Evolutionary conservation across 2,113 vertebrate species (phyloP).

Genomic region (Xiphophorus couchianus): DNA sequence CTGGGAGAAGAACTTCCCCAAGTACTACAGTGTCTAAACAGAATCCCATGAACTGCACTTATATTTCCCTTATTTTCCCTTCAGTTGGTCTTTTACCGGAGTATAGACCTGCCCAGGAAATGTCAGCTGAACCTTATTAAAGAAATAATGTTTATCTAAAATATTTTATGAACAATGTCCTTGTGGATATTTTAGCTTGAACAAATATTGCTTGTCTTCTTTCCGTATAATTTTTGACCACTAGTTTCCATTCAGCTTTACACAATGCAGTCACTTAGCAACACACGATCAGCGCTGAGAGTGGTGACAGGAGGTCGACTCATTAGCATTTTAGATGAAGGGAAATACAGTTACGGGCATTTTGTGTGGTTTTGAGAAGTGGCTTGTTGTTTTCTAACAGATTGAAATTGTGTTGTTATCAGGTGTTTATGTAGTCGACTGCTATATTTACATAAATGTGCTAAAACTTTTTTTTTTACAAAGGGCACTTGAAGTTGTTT

Average conservation of each 20-base stretch:
- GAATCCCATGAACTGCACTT: too few species aligned
- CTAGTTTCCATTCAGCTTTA: background rate
- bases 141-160: too few species aligned
- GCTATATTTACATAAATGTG: background rate
- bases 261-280: conserved; percentile 41
- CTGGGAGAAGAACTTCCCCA: too few species aligned
- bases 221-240: background rate
- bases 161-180: background rate
- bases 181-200: background rate
- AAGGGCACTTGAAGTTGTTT: too few species aligned
- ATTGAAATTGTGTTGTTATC: background rate
- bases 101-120: background rate
- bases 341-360: background rate
- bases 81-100: background rate
- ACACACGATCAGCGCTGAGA: background rate
- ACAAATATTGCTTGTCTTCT: background rate
- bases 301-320: background rate
- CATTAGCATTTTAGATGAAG: conserved; percentile 19
- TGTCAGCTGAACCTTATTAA: too few species aligned
- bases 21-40: too few species aligned
- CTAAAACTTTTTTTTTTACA: too few species aligned
- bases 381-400: background rate
- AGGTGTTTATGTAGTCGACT: background rate
- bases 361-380: background rate
- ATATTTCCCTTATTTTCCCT: background rate